Evolutionary conservation across 1,140 invertebrate genomes (phyloP).

Genomic region (Papilio polytes): DNA sequence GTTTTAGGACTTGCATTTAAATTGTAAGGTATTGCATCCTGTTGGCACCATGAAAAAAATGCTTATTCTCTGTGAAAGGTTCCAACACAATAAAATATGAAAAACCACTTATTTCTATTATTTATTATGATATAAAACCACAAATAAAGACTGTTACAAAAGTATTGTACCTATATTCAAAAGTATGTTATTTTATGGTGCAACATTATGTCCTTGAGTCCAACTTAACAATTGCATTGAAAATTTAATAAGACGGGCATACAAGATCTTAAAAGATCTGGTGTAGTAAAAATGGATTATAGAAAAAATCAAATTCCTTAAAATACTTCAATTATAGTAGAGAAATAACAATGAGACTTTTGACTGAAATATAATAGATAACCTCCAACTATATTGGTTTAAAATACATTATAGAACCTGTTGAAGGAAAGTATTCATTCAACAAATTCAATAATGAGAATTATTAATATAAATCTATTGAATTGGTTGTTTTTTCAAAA

Average conservation of each 20-base stretch:
- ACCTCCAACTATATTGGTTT: neutral
- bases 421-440: slow-evolving; percentile 16
- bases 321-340: neutral
- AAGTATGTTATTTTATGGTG: slow-evolving; percentile 2
- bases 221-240: neutral
- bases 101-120: slow-evolving; percentile 19
- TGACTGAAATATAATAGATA: neutral
- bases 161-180: slow-evolving; percentile 12
- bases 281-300: neutral
- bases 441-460: slow-evolving; percentile 35
- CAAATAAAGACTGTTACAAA: slow-evolving; percentile 17
- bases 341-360: neutral
- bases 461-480: neutral
- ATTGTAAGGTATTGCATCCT: neutral
- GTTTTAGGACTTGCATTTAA: slow-evolving; percentile 14
- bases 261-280: neutral
- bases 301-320: neutral
- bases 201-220: neutral
- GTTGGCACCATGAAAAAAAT: neutral
- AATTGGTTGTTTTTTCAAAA: neutral
- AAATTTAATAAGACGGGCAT: neutral
- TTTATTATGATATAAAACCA: slow-evolving; percentile 25
- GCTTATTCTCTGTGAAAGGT: neutral
- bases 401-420: slow-evolving; percentile 10
- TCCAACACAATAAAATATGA: neutral